phyloP scores from a whole-genome alignment of 2,797 vertebrate genomes.

The Gobionotothen gibberifrons region DNA sequence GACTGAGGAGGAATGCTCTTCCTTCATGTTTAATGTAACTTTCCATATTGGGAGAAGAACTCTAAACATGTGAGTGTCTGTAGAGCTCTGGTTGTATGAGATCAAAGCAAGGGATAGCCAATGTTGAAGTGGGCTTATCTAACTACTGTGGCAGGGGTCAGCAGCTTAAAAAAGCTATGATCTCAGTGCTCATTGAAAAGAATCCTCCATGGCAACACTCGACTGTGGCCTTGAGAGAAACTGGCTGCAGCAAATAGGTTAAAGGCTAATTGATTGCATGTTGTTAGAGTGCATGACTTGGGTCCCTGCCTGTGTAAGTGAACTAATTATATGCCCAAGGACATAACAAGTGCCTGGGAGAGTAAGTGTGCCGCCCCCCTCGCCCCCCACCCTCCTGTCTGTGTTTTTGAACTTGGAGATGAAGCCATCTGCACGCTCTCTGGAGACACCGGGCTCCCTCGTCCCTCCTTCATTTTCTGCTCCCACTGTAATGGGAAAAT shows the following conservation, averaged over 20 bases:
- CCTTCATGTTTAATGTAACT: slow-evolving; percentile 48
- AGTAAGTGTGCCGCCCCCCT: slow-evolving; percentile 26
- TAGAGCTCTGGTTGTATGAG: slow-evolving; percentile 29
- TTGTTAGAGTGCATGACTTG: slow-evolving; percentile 50
- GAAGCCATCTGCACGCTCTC: slow-evolving; percentile 82
- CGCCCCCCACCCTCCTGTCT: slow-evolving; percentile 69
- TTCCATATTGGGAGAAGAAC: slow-evolving; percentile 49
- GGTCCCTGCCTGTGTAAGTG: slow-evolving; percentile 3
- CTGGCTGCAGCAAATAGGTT: slow-evolving; percentile 59
- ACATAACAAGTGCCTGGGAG: slow-evolving; percentile 36
- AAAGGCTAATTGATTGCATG: slow-evolving; percentile 72
- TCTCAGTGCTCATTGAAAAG: slow-evolving; percentile 52
- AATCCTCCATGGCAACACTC: slow-evolving; percentile 26
- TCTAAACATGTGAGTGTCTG: slow-evolving; percentile 28
- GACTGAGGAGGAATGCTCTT: slow-evolving; percentile 32
- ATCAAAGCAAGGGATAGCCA: slow-evolving; percentile 48
- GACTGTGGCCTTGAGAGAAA: slow-evolving; percentile 52
- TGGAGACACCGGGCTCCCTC: slow-evolving; percentile 72
- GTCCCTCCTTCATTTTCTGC: slow-evolving; percentile 76
- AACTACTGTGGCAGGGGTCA: slow-evolving; percentile 31
- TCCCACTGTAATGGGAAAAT: slow-evolving; percentile 79
- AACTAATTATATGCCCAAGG: slow-evolving; percentile 37
- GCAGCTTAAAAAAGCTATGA: slow-evolving; percentile 52
- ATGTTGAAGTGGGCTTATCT: slow-evolving; percentile 50
- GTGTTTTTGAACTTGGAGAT: slow-evolving; percentile 80